Evolutionary conservation across 2,797 vertebrate species (phyloP).

Genomic region (Onychomys leucogaster): DNA sequence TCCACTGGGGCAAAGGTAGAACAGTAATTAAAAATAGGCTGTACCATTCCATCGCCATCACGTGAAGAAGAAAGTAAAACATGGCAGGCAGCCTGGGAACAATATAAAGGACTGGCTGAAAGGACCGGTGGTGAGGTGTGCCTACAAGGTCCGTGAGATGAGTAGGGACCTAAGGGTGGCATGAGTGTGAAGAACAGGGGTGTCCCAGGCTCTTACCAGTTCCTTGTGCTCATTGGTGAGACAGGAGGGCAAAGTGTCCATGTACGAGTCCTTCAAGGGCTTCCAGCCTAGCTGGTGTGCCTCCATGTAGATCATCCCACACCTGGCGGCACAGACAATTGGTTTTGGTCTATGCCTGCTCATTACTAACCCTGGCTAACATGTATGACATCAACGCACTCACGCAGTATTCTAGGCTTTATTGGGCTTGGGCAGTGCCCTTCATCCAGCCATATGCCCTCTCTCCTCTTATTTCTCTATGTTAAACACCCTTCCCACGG

Average conservation of each 20-base stretch:
- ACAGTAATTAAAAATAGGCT: not conserved
- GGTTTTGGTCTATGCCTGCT: not conserved
- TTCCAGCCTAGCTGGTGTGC: slow-evolving; percentile 94
- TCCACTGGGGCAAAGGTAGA: not conserved
- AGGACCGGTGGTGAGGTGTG: not conserved
- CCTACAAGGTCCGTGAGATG: not conserved
- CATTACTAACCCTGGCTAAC: not conserved
- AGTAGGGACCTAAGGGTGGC: not conserved
- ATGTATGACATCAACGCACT: not conserved
- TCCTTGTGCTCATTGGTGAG: slow-evolving; percentile 90
- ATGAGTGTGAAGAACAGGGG: not conserved
- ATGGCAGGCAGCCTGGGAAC: not conserved
- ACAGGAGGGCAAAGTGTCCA: slow-evolving; percentile 91
- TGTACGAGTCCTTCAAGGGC: slow-evolving; percentile 95
- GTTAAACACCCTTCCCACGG: not conserved
- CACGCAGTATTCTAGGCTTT: not conserved
- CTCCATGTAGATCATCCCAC: slow-evolving; percentile 99
- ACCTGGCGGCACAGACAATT: slow-evolving; percentile 87
- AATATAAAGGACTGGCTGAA: not conserved
- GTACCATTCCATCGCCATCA: too few relatives aligned
- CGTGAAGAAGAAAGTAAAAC: not conserved
- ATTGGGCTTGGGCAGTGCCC: not conserved
- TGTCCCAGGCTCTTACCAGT: slow-evolving; percentile 88
- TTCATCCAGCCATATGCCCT: not conserved
- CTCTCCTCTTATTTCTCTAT: not conserved